Percentiles rank a stretch among this genome's conserved stretches.
Evolutionary conservation across 2,113 vertebrate genomes (phyloP).

Genomic region (Varanus salvator): DNA sequence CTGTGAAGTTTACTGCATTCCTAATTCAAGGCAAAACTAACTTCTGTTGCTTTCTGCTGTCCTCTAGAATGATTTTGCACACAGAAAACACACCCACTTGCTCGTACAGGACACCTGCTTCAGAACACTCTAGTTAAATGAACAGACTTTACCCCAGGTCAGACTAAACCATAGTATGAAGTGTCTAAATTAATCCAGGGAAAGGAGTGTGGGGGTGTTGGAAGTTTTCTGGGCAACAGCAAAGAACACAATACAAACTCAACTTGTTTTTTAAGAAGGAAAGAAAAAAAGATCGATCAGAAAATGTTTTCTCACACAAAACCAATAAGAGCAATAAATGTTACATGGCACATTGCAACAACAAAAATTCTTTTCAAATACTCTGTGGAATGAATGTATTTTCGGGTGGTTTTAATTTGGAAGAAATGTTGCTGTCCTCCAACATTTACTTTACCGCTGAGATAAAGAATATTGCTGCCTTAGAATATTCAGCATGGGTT

Average conservation of each 20-base stretch:
- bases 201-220: slow-evolving; percentile 20
- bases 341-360: slow-evolving; percentile 56
- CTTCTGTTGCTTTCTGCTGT: slow-evolving; percentile 2
- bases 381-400: slow-evolving; percentile 52
- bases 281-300: slow-evolving; percentile 24
- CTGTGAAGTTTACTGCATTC: background rate
- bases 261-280: slow-evolving; percentile 4
- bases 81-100: background rate
- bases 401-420: slow-evolving; percentile 53
- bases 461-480: slow-evolving; percentile 55
- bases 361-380: slow-evolving; percentile 45
- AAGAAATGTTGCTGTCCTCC: slow-evolving; percentile 43
- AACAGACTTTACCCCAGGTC: slow-evolving; percentile 17
- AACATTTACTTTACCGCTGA: slow-evolving; percentile 58
- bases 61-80: slow-evolving; percentile 2
- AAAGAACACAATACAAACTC: slow-evolving; percentile 31
- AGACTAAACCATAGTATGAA: slow-evolving; percentile 32
- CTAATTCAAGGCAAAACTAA: slow-evolving; percentile 25
- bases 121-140: slow-evolving; percentile 22
- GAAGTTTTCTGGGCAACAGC: slow-evolving; percentile 1
- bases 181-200: slow-evolving; percentile 43
- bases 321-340: slow-evolving; percentile 52
- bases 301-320: slow-evolving; percentile 42
- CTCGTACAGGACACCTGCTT: background rate
- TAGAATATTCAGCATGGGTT: slow-evolving; percentile 46